Percentiles rank a stretch among this genome's conserved stretches.
These are phyloP conservation scores for Thaumatotibia leucotreta DNA, from an alignment of 1,140 invertebrate species.

Conservation along the genomic window DNA sequence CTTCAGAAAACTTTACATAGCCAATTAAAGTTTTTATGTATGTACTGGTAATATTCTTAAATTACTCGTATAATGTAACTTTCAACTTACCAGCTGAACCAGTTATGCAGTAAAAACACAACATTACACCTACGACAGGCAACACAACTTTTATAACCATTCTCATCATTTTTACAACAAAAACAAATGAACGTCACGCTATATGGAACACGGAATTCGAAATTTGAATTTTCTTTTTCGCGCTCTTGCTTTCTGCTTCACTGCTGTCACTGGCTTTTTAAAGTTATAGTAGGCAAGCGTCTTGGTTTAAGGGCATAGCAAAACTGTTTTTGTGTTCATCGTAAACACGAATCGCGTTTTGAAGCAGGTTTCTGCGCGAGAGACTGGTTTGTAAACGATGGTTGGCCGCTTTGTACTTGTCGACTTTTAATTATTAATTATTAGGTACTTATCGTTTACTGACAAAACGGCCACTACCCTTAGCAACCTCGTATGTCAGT, in stretches of 20 bases:
- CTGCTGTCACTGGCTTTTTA: neutral
- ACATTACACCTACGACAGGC: neutral
- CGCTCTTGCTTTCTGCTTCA: neutral
- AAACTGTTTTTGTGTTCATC: neutral
- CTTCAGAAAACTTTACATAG: too few relatives aligned
- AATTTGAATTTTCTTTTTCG: neutral
- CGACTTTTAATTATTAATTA: neutral
- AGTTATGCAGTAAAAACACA: slow-evolving; percentile 5
- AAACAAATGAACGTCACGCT: neutral
- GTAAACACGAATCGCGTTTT: neutral
- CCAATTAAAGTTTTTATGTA: too few relatives aligned
- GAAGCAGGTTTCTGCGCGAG: neutral
- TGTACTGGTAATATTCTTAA: too few relatives aligned
- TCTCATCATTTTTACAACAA: neutral
- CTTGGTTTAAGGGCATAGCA: neutral
- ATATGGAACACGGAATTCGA: neutral
- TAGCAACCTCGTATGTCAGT: too few relatives aligned
- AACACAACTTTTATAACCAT: neutral
- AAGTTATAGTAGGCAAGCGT: neutral
- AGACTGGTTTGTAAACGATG: neutral
- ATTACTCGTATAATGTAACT: neutral
- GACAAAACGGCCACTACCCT: too few relatives aligned
- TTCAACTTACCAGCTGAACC: slow-evolving; percentile 2
- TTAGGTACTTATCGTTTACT: neutral
- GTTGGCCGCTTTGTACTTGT: neutral